These are phyloP conservation scores for Todiramphus saurophagus DNA, from an alignment of 2,113 vertebrate species.

Conservation along the genomic window DNA sequence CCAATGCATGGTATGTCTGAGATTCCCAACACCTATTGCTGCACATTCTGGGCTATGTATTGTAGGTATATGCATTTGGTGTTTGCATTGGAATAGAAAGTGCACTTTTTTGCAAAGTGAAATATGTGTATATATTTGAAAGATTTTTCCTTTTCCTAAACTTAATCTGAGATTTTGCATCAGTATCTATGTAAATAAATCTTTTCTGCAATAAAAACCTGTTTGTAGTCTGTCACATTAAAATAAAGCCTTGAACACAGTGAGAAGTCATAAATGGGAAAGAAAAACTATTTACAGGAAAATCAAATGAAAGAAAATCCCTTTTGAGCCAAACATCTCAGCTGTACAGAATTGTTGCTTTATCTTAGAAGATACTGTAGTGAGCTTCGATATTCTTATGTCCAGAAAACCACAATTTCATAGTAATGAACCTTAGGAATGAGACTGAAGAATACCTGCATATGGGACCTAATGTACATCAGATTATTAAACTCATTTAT, in stretches of 20 bases:
- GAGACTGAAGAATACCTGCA: neutral
- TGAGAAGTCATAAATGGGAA: slow-evolving; percentile 16
- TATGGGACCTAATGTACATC: neutral
- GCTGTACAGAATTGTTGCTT: neutral
- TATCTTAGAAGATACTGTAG: neutral
- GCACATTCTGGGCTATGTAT: neutral
- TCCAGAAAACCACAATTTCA: neutral
- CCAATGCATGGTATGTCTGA: neutral
- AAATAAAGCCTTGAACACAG: slow-evolving; percentile 14
- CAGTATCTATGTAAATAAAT: slow-evolving; percentile 43
- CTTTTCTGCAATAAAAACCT: slow-evolving; percentile 13
- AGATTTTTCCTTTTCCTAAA: slow-evolving; percentile 37
- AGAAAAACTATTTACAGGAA: slow-evolving; percentile 25
- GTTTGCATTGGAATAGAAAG: neutral
- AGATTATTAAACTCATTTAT: neutral
- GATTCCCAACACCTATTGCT: neutral
- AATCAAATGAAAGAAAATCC: slow-evolving; percentile 28
- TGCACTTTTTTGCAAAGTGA: slow-evolving; percentile 1
- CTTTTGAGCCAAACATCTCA: neutral
- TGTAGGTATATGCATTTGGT: neutral
- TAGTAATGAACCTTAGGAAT: neutral
- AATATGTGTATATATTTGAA: neutral
- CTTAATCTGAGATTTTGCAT: slow-evolving; percentile 11
- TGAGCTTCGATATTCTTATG: neutral
- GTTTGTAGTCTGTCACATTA: slow-evolving; percentile 24